Conservation (phyloP, 2,113 vertebrate species). For the Psittacula cyanocephala region DNA sequence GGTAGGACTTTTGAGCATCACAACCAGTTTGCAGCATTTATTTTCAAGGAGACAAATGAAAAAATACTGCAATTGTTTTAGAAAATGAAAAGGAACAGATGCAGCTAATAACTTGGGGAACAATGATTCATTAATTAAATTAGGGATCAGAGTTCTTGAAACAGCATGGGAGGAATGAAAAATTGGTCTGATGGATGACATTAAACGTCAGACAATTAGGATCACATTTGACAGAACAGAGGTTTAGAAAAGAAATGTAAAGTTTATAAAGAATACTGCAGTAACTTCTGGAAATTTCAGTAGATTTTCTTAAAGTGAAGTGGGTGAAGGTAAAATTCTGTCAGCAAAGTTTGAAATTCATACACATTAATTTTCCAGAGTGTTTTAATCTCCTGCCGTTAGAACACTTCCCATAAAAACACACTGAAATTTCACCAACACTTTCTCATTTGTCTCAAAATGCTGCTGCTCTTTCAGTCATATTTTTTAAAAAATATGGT, state of each 20-base stretch:
- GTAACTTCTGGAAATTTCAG: conserved; percentile 20
- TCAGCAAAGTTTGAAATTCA: neutral
- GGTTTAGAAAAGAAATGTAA: conserved; percentile 24
- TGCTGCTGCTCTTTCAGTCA: neutral
- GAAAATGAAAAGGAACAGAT: conserved; percentile 14
- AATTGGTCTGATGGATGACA: conserved; percentile 36
- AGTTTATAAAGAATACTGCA: conserved; percentile 9
- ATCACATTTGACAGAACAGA: conserved; percentile 48
- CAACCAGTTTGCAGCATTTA: neutral
- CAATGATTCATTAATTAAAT: conserved; percentile 64
- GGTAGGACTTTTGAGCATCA: neutral
- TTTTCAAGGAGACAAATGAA: neutral
- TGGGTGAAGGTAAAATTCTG: neutral
- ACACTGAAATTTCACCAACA: neutral
- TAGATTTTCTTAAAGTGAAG: neutral
- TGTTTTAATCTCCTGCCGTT: neutral
- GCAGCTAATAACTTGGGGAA: neutral
- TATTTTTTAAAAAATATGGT: neutral
- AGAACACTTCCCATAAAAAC: neutral
- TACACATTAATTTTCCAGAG: neutral
- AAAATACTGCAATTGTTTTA: neutral
- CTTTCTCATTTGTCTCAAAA: neutral
- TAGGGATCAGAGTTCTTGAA: conserved; percentile 50
- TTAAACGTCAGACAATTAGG: conserved; percentile 20
- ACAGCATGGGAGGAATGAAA: conserved; percentile 24